Evolutionary conservation across 1,140 invertebrate genomes (phyloP).

Genomic region (Gryllus bimaculatus): DNA sequence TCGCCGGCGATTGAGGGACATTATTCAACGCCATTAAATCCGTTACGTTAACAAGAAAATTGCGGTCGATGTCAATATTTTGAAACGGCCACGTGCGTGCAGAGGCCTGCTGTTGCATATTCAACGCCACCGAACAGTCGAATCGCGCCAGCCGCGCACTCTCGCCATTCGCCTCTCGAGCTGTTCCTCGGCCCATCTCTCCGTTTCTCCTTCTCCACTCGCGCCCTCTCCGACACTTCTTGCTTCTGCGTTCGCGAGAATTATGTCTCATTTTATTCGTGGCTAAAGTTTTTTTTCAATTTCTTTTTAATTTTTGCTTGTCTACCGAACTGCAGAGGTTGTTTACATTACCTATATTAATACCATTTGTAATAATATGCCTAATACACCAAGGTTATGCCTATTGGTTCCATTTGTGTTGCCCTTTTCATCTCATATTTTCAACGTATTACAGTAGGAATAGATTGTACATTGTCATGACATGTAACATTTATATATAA

Average conservation of each 20-base stretch:
- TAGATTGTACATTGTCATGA: too few relatives aligned
- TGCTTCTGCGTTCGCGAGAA: background rate
- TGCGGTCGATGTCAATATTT: conserved; percentile 1
- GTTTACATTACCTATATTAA: too few relatives aligned
- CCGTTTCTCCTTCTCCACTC: background rate
- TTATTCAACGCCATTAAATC: conserved; percentile 5
- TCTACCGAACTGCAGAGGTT: too few relatives aligned
- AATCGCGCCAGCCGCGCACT: background rate
- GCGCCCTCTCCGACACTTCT: background rate
- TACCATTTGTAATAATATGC: too few relatives aligned
- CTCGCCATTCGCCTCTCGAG: background rate
- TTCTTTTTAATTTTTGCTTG: background rate
- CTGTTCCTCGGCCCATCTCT: background rate
- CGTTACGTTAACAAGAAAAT: conserved; percentile 5
- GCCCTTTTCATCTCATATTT: too few relatives aligned
- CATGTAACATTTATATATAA: too few relatives aligned
- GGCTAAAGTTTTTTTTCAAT: background rate
- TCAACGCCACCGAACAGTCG: background rate
- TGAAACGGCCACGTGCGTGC: background rate
- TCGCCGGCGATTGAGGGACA: background rate
- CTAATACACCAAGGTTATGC: too few relatives aligned
- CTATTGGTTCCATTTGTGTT: too few relatives aligned
- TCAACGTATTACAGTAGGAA: too few relatives aligned
- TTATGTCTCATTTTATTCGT: background rate
- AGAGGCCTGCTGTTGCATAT: background rate